Evolutionary conservation across 2,797 vertebrate species (phyloP), one percentile per base, ranked within the genome.

Genomic region (Hemitrygon akajei): DNA sequence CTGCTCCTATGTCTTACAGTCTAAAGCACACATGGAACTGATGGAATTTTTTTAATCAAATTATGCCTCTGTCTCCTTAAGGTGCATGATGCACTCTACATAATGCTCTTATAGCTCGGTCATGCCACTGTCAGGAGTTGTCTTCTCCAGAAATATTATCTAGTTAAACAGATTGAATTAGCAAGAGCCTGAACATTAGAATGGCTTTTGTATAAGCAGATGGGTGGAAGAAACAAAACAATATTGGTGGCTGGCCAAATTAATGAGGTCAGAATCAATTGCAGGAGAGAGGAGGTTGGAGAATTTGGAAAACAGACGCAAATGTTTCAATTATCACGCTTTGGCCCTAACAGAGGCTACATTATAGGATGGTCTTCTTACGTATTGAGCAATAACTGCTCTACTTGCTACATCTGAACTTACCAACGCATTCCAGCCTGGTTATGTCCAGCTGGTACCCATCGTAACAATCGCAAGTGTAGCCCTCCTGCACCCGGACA

Each of bases 391-490:
- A 34, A 89, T 37, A 37, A 69, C 16, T 16, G 6, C 10, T 63
- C 84, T 20, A 89, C 66, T 69, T 34, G 12, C 73, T 22, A 63
- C 34, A 5, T n/a, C 66, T 37, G 0, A 92, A 94, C 98, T 97
- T 96, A 99, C 99, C 99, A 0, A 98, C 95, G 95, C 99, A 99
- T 95, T 97, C 97, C 98, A 99, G 99, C 95, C 97, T 98, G 94
- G 98, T 97, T 97, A 98, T 97, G 94, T 99, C 98, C 94, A 99
- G 95, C 94, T 98, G 98, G 95, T 98, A 99, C 10, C 99, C 99
- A 0, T 99, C 98, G 60, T 99, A 99, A 97, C 99, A 99, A 95
- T 99, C 98, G 0, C 99, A 99, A 76, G 98, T 99, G 95, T 98
- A 99, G 1, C 99, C 98, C 94, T 99, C 98, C 95, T 98, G 98